phyloP scores from a whole-genome alignment of 2,888 invertebrate genomes.

The Euphydryas editha region DNA sequence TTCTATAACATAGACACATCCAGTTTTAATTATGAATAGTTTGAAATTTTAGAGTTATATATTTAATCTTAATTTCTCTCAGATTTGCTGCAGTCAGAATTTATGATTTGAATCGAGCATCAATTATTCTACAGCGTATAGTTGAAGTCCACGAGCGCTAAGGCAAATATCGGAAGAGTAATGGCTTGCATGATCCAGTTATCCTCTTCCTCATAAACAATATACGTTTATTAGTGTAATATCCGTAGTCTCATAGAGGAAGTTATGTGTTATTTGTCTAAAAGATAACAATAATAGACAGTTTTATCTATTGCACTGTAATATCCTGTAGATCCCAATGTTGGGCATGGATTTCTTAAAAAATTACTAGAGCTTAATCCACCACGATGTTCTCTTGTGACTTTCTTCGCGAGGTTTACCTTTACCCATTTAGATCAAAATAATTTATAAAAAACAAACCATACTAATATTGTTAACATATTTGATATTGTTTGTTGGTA shows the following conservation, averaged over 20 bases:
- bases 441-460: too few relatives aligned
- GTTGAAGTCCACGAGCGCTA: slow-evolving; percentile 21
- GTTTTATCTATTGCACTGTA: too few relatives aligned
- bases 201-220: slow-evolving; percentile 21
- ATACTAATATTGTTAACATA: too few relatives aligned
- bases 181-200: slow-evolving; percentile 18
- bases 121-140: slow-evolving; percentile 12
- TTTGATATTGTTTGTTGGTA: too few relatives aligned
- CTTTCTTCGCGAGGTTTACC: too few relatives aligned
- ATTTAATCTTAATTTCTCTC: slow-evolving; percentile 1
- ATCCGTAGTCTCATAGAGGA: neutral
- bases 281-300: too few relatives aligned
- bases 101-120: slow-evolving; percentile 12
- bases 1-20: neutral
- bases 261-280: neutral
- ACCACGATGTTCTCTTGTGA: too few relatives aligned
- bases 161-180: slow-evolving; percentile 30
- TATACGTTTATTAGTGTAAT: slow-evolving; percentile 6
- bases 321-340: too few relatives aligned
- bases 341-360: too few relatives aligned
- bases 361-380: too few relatives aligned
- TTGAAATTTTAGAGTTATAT: neutral
- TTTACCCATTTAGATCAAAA: too few relatives aligned
- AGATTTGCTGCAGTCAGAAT: slow-evolving; percentile 4
- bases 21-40: neutral